Evolutionary conservation across 2,888 invertebrate species (phyloP).

Genomic region (Lysandra bellargus): DNA sequence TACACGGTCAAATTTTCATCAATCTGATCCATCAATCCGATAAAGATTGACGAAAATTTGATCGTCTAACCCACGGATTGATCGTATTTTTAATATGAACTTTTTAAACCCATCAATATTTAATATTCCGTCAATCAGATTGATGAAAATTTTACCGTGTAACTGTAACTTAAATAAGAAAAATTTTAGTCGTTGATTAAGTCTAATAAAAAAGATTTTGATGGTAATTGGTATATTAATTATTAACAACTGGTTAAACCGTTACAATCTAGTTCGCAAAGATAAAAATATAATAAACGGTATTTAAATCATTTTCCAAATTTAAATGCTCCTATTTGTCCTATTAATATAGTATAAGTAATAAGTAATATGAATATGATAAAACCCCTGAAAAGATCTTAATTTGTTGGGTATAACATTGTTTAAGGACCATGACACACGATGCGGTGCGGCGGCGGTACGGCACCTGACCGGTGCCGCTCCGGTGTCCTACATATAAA

Average conservation of each 20-base stretch:
- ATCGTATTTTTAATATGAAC: too few relatives aligned
- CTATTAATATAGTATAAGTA: not conserved
- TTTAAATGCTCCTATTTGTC: not conserved
- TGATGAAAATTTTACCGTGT: too few relatives aligned
- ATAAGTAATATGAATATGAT: not conserved
- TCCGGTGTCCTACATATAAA: too few relatives aligned
- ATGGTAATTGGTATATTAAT: not conserved
- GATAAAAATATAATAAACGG: not conserved
- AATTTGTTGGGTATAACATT: not conserved
- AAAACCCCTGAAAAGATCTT: not conserved
- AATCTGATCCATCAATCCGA: too few relatives aligned
- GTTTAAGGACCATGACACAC: not conserved
- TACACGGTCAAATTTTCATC: too few relatives aligned
- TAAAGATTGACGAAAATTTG: too few relatives aligned
- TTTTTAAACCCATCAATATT: too few relatives aligned
- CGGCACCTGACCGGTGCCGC: too few relatives aligned
- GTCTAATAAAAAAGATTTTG: not conserved
- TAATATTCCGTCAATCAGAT: too few relatives aligned
- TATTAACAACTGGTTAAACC: too few relatives aligned
- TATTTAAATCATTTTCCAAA: not conserved
- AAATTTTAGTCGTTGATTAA: not conserved
- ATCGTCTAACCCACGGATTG: too few relatives aligned
- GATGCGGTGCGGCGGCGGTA: too few relatives aligned
- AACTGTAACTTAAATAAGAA: not conserved
- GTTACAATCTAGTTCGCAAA: not conserved